Base-by-base conservation (phyloP, 1,140 invertebrate genomes). In the Temnothorax curvispinosus region DNA sequence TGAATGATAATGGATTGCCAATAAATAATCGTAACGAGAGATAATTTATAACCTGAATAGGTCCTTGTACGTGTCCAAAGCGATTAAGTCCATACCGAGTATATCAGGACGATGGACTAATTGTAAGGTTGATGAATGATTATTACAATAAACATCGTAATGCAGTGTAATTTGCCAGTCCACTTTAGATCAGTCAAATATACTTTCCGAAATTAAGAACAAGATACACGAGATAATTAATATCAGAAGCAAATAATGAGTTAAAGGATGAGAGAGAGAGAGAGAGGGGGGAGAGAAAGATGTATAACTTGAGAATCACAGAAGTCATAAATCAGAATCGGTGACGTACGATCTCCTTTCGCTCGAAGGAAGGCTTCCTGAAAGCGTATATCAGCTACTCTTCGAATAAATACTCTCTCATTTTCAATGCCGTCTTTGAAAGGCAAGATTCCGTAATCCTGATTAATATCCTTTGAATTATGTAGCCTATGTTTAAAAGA, bases 1-100 rank as follows among this genome's bases (percentile, higher is more conserved):
- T 84, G 41, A 7, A 75, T n/a, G 41, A 84, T 84, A 84, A 84
- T 84, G 18, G 54, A 84, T 75, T 75, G 69, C 38, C 38, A 13
- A 84, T 84, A 74, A 75, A 84, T 84, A 84, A 84, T 62, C 27
- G 18, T 58, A 84, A 84, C 52, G 32, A 84, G 69, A 47, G 41
- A 82, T 82, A 74, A 74, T 62, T 84, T 60, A 74, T 74, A 38
- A 38, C 27, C 13, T 15, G 41, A 82, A 21, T 47, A n/a, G 41
- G 27, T 32, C 32, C 15, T 27, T 18, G 27, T 50, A 13, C 18
- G 54, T 32, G 18, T 50, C 27, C 64, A 8, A 56, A 56, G 35
- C 27, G 50, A 15, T 81, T 56, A 56, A 71, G 7, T 56, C 27
- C 27, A 8, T n/a, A 6, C 7, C n/a, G 35, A 44, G 18, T 71